Evolutionary conservation across 2,797 vertebrate genomes (phyloP), one percentile per base, ranked within the genome.

Genomic region (Tamandua tetradactyla): DNA sequence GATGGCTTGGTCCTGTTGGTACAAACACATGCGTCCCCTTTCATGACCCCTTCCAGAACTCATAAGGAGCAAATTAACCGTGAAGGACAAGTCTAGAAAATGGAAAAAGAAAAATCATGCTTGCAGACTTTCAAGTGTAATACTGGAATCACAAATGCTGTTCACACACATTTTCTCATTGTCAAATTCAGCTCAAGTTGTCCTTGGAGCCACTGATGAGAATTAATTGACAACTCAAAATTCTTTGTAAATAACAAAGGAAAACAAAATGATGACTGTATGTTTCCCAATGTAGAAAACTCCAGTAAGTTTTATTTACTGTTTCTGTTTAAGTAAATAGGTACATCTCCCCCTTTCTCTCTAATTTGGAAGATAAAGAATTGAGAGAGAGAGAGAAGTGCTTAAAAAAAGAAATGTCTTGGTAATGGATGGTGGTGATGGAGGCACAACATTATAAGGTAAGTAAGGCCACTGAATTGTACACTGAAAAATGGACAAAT

Each of bases 81-180:
- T 80, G 78, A 96, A 97, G 95, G 96, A 96, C 95, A 97, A 55
- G 59, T 32, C 79, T 74, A 96, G 88, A 92, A 52, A 96, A 97
- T 69, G 37, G 40, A 91, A 81, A 83, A 88, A n/a, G n/a, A 35
- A 89, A 27, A 17, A 90, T 3, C 87, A 14, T 30, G 11, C 71
- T 74, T 94, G 78, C 83, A 94, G 93, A 95, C 69, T 76, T 25
- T 59, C 83, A 9, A 47, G 17, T 0, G 22, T 55, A 30, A 71
- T 22, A 35, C 1, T 6, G 18, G 84, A 20, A 68, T 62, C 32
- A 64, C 64, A 84, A 64, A 82, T 44, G n/a, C 15, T 17, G 61
- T 81, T 79, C 88, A 96, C 37, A 80, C 79, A 87, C 9, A 94
- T 87, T 72, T 94, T 90, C 90, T 94, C 94, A 59, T 0, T 91